phyloP scores from a whole-genome alignment of 1,140 invertebrate genomes.

The Drosophila bocqueti region DNA sequence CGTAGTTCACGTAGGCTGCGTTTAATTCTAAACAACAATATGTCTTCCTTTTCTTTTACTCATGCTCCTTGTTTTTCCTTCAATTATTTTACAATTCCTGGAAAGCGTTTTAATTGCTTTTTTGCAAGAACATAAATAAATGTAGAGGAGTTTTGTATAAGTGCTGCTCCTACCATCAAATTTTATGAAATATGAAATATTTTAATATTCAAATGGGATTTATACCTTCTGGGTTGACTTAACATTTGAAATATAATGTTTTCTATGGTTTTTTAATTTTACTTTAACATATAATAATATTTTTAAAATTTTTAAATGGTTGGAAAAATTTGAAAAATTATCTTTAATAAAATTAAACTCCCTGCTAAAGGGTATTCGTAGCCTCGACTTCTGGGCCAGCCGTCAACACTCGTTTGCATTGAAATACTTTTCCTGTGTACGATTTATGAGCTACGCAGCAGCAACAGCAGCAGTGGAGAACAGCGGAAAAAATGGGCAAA shows the following conservation, averaged over 20 bases:
- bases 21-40: constrained; percentile 36
- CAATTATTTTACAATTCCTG: constrained; percentile 1
- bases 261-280: not conserved
- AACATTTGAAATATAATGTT: no score
- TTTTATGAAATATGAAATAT: not conserved
- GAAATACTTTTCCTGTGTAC: constrained; percentile 44
- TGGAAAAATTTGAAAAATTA: no score
- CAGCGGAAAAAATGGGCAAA: constrained; percentile 39
- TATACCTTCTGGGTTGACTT: no score
- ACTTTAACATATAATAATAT: no score
- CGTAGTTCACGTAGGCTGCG: constrained; percentile 30
- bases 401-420: constrained; percentile 37
- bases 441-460: constrained; percentile 39
- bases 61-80: constrained; percentile 8
- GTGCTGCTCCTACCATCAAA: no score
- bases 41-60: constrained; percentile 12
- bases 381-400: not conserved
- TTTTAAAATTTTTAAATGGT: no score
- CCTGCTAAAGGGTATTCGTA: constrained; percentile 7
- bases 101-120: constrained; percentile 2
- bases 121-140: constrained; percentile 11
- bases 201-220: no score
- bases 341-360: no score
- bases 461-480: constrained; percentile 17
- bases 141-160: not conserved